Evolutionary conservation across 2,113 vertebrate species (phyloP).

Genomic region (Phalacrocorax aristotelis): DNA sequence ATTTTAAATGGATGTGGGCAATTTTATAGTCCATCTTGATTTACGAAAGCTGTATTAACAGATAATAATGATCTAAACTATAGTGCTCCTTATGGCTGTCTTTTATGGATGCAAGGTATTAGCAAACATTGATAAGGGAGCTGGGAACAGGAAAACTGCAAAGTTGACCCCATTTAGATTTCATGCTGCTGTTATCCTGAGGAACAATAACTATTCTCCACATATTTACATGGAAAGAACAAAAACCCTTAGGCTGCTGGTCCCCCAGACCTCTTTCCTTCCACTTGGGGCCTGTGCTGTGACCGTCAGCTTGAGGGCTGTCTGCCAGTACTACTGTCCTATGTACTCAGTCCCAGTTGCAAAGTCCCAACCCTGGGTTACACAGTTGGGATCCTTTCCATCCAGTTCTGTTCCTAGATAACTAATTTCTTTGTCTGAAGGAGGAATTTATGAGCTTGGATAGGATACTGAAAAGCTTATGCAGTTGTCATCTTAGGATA

Average conservation of each 20-base stretch:
- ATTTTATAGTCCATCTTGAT: not conserved
- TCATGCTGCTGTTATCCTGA: not conserved
- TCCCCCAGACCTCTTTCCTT: not conserved
- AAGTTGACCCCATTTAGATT: not conserved
- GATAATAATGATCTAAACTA: not conserved
- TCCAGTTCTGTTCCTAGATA: not conserved
- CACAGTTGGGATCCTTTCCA: not conserved
- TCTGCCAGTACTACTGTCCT: not conserved
- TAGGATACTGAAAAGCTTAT: not conserved
- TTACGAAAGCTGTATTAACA: slow-evolving; percentile 10
- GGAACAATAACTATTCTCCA: not conserved
- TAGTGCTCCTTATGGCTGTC: not conserved
- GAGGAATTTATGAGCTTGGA: not conserved
- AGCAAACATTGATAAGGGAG: not conserved
- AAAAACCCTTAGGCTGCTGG: not conserved
- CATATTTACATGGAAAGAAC: not conserved
- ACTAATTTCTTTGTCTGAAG: not conserved
- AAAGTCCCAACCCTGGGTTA: not conserved
- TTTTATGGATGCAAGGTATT: not conserved
- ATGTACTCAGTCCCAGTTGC: not conserved
- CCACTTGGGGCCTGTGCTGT: not conserved
- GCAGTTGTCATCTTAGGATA: not conserved
- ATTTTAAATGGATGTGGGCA: slow-evolving; percentile 10
- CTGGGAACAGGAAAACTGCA: not conserved
- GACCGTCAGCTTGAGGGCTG: not conserved